Evolutionary conservation across 2,113 vertebrate species (phyloP).

Genomic region (Sinosuthora webbiana): DNA sequence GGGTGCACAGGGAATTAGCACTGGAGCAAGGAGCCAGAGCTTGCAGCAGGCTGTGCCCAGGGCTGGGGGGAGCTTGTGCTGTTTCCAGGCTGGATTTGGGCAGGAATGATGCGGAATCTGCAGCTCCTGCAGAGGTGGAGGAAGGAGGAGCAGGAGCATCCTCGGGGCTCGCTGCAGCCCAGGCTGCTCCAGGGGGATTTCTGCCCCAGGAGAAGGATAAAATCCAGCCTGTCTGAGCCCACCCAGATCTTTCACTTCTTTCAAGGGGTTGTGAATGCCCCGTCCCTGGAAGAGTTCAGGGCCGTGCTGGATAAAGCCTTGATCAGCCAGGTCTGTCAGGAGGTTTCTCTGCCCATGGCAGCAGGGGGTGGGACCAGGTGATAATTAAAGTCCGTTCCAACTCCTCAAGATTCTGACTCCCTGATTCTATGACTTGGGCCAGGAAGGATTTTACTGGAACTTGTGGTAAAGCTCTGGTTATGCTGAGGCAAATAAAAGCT

Average conservation of each 20-base stretch:
- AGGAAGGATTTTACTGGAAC: neutral
- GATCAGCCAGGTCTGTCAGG: neutral
- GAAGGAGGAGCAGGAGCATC: neutral
- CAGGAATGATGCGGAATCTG: neutral
- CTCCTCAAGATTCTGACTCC: neutral
- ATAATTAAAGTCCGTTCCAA: neutral
- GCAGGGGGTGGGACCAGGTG: rapidly evolving
- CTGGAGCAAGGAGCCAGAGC: neutral
- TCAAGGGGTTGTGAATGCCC: neutral
- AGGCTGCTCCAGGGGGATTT: neutral
- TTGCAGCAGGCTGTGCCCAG: rapidly evolving
- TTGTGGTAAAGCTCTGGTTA: neutral
- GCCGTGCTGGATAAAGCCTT: neutral
- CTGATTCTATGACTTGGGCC: neutral
- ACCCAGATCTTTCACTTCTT: neutral
- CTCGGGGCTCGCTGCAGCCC: rapidly evolving
- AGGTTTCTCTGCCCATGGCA: neutral
- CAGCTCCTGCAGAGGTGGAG: neutral
- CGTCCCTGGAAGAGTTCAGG: neutral
- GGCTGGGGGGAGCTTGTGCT: neutral
- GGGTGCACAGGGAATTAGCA: neutral
- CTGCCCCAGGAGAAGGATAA: neutral
- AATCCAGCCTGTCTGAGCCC: neutral
- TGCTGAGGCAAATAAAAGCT: neutral
- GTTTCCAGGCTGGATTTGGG: neutral